Evolutionary conservation across 2,888 invertebrate genomes (phyloP).

Genomic region (Hypselothyrea guttata): DNA sequence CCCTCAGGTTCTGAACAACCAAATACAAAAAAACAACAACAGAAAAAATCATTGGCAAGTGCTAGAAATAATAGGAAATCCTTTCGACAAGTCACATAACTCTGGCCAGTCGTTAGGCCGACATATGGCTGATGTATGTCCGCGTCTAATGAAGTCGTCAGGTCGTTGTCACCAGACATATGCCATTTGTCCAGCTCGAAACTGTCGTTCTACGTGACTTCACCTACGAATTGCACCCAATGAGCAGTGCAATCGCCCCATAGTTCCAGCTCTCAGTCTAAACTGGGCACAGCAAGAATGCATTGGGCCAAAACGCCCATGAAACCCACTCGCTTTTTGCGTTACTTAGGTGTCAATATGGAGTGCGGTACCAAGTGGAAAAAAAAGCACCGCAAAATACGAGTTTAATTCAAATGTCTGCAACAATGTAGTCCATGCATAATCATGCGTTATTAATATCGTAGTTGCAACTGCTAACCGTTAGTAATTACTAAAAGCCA

Average conservation of each 20-base stretch:
- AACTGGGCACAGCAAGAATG: constrained; percentile 9
- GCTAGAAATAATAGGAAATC: constrained; percentile 68
- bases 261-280: constrained; percentile 9
- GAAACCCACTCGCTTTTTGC: not conserved
- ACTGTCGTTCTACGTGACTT: constrained; percentile 79
- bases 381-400: no score
- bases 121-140: constrained; percentile 64
- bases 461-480: no score
- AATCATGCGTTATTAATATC: not conserved
- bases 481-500: no score
- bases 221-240: constrained; percentile 70
- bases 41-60: constrained; percentile 47
- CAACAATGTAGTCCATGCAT: not conserved
- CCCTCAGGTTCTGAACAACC: constrained; percentile 8
- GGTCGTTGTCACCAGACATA: constrained; percentile 72
- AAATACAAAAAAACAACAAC: constrained; percentile 11
- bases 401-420: constrained; percentile 4
- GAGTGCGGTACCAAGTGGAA: not conserved
- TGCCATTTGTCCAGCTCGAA: constrained; percentile 63
- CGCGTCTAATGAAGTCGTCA: constrained; percentile 76
- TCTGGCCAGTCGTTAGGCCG: constrained; percentile 51
- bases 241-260: constrained; percentile 32
- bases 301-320: not conserved
- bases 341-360: constrained; percentile 3
- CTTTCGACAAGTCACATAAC: constrained; percentile 69